Evolutionary conservation across 2,888 invertebrate species (phyloP).

Genomic region (Patella ulyssiponensis): DNA sequence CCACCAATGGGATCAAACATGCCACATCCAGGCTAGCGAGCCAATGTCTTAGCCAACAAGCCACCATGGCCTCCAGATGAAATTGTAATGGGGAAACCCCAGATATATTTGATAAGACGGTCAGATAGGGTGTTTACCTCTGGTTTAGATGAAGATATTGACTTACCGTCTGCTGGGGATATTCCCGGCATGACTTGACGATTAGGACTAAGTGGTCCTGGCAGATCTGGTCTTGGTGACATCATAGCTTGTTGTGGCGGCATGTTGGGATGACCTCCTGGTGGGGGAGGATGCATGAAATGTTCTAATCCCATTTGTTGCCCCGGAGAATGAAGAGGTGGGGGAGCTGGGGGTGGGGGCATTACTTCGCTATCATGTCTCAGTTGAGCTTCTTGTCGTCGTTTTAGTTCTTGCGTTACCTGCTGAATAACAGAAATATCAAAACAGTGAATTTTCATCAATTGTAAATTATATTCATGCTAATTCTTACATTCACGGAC

Average conservation of each 20-base stretch:
- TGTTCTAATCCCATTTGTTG: conserved; percentile 23
- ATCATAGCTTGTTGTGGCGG: neutral
- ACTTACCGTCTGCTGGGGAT: neutral
- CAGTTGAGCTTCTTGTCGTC: conserved; percentile 43
- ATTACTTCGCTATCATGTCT: conserved; percentile 44
- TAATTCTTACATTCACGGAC: conserved; percentile 3
- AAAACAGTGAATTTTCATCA: neutral
- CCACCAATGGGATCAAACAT: too few relatives aligned
- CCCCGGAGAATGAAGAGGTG: conserved; percentile 39
- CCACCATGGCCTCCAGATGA: too few relatives aligned
- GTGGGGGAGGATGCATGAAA: conserved; percentile 22
- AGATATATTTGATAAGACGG: too few relatives aligned
- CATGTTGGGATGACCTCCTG: conserved; percentile 28
- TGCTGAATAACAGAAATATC: conserved; percentile 32
- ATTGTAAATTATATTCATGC: conserved; percentile 12
- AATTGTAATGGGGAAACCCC: too few relatives aligned
- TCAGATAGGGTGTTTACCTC: too few relatives aligned
- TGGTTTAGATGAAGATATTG: too few relatives aligned
- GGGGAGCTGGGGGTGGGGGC: conserved; percentile 54
- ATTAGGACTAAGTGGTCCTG: neutral
- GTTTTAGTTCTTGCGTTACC: conserved; percentile 42
- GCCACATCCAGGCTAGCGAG: too few relatives aligned
- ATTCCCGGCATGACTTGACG: conserved; percentile 12
- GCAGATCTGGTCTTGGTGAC: neutral
- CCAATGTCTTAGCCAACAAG: too few relatives aligned